phyloP scores from a whole-genome alignment of 37 sponge, comb jelly and placozoan genomes.

The Oopsacas minuta region DNA sequence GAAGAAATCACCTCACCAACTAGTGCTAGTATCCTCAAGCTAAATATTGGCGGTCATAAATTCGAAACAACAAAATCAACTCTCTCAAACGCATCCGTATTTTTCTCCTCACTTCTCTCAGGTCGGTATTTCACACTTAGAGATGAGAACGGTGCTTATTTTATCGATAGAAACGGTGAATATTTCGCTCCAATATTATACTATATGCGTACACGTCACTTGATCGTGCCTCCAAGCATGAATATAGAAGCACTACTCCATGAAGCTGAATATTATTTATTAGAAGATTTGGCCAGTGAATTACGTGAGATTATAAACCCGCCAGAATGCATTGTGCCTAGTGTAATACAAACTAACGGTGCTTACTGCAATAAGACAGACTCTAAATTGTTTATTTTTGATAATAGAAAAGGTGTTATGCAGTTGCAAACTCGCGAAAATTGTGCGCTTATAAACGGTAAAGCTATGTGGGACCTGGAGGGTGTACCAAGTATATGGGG shows the following conservation, averaged over 20 bases:
- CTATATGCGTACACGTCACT: conserved; percentile 3
- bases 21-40: background rate
- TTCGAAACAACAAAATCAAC: conserved; percentile 4
- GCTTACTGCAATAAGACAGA: background rate
- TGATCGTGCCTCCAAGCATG: background rate
- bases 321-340: background rate
- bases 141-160: conserved; percentile 2
- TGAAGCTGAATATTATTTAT: background rate
- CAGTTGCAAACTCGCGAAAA: conserved; percentile 7
- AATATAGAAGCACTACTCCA: background rate
- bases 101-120: background rate
- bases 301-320: background rate
- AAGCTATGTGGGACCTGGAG: conserved; percentile 6
- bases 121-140: background rate
- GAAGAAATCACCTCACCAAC: too few species aligned
- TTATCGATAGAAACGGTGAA: background rate
- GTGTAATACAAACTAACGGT: conserved; percentile 15
- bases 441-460: background rate
- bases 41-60: conserved; percentile 3
- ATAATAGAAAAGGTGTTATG: conserved; percentile 18
- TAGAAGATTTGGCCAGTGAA: conserved; percentile 7
- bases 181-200: background rate
- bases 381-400: background rate
- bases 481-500: conserved; percentile 13
- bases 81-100: background rate